Conservation (phyloP, 2,113 vertebrate species). For the Saimiri boliviensis region DNA sequence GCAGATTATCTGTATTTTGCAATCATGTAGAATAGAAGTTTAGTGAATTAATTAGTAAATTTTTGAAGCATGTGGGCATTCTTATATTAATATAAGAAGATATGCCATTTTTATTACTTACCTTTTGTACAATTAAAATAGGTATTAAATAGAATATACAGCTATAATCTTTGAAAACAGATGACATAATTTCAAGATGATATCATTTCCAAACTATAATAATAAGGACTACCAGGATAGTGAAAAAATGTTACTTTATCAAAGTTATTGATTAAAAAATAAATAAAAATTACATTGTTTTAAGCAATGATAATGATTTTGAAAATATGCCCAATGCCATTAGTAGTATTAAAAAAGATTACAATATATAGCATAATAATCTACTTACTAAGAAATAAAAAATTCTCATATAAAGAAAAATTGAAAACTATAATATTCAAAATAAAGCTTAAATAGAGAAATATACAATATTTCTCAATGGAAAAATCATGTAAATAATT, state of each 20-base stretch:
- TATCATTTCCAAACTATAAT: not conserved
- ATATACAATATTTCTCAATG: not conserved
- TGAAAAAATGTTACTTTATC: not conserved
- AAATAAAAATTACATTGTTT: not conserved
- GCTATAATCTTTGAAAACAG: not conserved
- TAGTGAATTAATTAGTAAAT: not conserved
- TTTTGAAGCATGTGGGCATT: not conserved
- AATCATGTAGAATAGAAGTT: not conserved
- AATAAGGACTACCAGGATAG: not conserved
- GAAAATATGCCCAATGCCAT: not conserved
- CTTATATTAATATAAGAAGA: too few species aligned
- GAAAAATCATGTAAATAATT: not conserved
- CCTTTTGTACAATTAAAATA: not conserved
- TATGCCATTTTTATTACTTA: not conserved
- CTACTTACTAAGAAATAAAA: not conserved
- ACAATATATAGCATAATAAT: not conserved
- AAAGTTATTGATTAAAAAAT: not conserved
- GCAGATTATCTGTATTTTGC: too few species aligned
- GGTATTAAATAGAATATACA: not conserved
- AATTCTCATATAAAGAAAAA: not conserved
- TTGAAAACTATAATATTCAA: not conserved
- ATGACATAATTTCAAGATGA: not conserved
- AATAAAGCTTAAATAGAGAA: not conserved
- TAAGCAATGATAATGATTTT: not conserved
- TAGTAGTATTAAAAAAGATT: too few species aligned